Percentiles rank a stretch among this genome's conserved stretches.
Conservation (phyloP, 2,113 vertebrate species). For the Lamprotornis superbus region DNA sequence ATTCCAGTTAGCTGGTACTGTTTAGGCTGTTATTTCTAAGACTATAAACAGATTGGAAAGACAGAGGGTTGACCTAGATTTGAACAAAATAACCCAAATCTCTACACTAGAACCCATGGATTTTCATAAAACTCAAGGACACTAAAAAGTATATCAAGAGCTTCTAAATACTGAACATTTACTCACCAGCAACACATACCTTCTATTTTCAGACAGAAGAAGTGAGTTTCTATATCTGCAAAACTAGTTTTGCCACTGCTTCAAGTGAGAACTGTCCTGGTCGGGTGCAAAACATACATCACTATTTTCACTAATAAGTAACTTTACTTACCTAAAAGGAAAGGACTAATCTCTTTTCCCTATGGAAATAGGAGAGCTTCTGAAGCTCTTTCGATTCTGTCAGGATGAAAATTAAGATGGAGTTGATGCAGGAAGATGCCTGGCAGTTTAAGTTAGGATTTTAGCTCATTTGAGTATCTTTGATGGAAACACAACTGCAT, state of each 20-base stretch:
- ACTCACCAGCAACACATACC: neutral
- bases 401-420: neutral
- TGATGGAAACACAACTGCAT: neutral
- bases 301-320: neutral
- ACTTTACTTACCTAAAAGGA: neutral
- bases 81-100: neutral
- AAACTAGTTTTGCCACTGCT: neutral
- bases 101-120: neutral
- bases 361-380: neutral
- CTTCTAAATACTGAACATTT: neutral
- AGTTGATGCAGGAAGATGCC: neutral
- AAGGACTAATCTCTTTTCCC: neutral
- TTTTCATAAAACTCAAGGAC: neutral
- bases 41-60: neutral
- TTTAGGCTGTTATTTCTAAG: neutral
- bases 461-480: neutral
- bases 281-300: neutral
- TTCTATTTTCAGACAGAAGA: neutral
- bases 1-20: neutral
- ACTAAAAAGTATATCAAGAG: neutral
- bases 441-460: neutral
- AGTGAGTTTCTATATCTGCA: neutral
- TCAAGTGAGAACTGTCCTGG: neutral
- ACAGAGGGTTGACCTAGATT: slow-evolving; percentile 14
- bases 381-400: neutral